A percentile compares a stretch with the other conserved stretches of the same genome.
phyloP scores from a whole-genome alignment of 2,888 invertebrate genomes.

The Eupithecia pulchellata region DNA sequence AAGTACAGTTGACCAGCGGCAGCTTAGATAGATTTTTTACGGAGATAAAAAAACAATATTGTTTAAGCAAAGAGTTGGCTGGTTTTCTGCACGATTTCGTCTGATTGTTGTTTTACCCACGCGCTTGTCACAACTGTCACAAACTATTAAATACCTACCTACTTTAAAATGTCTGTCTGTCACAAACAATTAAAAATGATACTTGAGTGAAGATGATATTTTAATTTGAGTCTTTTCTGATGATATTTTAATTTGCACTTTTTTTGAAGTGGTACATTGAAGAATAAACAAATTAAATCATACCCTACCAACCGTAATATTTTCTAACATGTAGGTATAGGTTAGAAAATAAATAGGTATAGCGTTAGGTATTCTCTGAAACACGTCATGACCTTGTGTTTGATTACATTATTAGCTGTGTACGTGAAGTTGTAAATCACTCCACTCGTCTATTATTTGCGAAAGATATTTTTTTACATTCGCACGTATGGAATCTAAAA shows the following conservation, averaged over 20 bases:
- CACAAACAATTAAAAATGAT: not conserved
- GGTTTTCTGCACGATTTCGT: not conserved
- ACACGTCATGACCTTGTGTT: conserved; percentile 66
- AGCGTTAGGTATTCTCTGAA: conserved; percentile 50
- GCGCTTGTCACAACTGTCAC: conserved; percentile 6
- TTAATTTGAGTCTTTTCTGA: not conserved
- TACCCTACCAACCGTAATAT: not conserved
- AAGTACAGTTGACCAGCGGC: too few relatives aligned
- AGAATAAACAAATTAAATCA: too few relatives aligned
- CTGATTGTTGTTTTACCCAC: conserved; percentile 24
- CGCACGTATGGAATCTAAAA: not conserved
- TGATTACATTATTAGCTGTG: conserved; percentile 57
- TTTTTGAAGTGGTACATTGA: too few relatives aligned
- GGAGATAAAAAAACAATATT: not conserved
- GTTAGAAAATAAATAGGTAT: conserved; percentile 8
- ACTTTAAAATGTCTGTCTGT: not conserved
- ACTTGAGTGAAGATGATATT: not conserved
- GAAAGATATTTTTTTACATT: not conserved
- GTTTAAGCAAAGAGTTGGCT: conserved; percentile 1
- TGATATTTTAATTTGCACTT: too few relatives aligned
- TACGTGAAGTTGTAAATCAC: conserved; percentile 64
- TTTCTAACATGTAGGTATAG: not conserved
- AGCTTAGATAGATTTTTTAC: not conserved
- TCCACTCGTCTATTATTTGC: conserved; percentile 40
- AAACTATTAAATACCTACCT: conserved; percentile 1